These are phyloP conservation scores for Trichogramma evanescens DNA, from an alignment of 2,888 invertebrate species.

Conservation along the genomic window DNA sequence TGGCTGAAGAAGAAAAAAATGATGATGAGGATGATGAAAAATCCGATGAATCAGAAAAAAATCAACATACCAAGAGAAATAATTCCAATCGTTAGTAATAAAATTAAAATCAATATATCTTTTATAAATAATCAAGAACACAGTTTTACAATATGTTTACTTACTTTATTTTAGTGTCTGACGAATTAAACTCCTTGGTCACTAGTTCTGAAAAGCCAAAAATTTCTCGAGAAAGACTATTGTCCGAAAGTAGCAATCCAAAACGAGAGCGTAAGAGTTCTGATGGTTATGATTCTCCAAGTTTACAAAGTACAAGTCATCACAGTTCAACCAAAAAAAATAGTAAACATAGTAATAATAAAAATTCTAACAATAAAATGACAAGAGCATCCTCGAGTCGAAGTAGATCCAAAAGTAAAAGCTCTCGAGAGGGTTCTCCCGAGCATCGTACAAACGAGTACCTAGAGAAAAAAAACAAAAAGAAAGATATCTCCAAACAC, in stretches of 20 bases:
- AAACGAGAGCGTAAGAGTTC: background rate
- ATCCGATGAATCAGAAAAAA: slow-evolving; percentile 7
- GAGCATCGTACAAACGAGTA: slow-evolving; percentile 7
- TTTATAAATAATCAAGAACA: slow-evolving; percentile 8
- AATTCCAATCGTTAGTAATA: no score
- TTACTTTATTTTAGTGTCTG: background rate
- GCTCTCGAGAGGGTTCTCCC: slow-evolving; percentile 11
- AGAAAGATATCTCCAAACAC: slow-evolving; percentile 30
- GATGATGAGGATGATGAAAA: slow-evolving; percentile 27
- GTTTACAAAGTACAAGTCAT: slow-evolving; percentile 12
- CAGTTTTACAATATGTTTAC: background rate
- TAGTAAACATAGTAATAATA: slow-evolving; percentile 4
- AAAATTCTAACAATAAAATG: slow-evolving; percentile 24
- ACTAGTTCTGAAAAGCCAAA: background rate
- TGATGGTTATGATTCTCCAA: slow-evolving; percentile 12
- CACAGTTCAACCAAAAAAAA: slow-evolving; percentile 10
- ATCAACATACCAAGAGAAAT: background rate
- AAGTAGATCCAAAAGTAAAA: slow-evolving; percentile 21
- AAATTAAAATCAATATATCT: background rate
- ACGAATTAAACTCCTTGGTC: background rate
- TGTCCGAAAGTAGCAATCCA: background rate
- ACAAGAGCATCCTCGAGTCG: slow-evolving; percentile 19
- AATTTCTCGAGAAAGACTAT: no score
- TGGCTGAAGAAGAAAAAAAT: slow-evolving; percentile 57
- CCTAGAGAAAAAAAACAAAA: slow-evolving; percentile 29